Evolutionary conservation across 2,888 invertebrate genomes (phyloP), one percentile per base, ranked within the genome.

Genomic region (Argyresthia albistria): DNA sequence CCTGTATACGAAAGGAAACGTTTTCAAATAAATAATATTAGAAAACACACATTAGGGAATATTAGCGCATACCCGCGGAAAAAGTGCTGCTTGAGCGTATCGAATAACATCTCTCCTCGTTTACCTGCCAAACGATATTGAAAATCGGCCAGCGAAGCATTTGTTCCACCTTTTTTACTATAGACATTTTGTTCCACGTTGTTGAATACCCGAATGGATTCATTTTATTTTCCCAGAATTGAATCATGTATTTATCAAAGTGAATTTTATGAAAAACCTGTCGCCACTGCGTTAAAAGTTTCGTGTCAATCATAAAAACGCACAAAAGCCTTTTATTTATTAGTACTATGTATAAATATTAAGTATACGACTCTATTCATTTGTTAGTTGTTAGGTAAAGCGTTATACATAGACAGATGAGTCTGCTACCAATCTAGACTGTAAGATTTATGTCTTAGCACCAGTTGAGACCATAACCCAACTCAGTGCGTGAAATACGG

Each of bases 141-240:
- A 75, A 79, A 79, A 76, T 76, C 73, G 70, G 66, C 62, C 66
- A 66, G 64, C 59, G 37, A 53, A 63, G 71, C 70, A 73, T 70
- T 69, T 70, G 66, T 71, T 79, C 69, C 69, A 70, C 76, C 75
- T 76, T 74, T 76, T 71, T 77, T 76, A 73, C 77, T 78, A 77
- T 76, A 70, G 72, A 71, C 75, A 63, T 73, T 80, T 78, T 76
- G 73, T 80, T 80, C 72, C 77, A 67, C 74, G 70, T 76, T 79
- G 77, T 78, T 80, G 76, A 76, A 68, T 74, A 66, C 58, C 66
- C 63, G 65, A 70, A 71, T 73, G 65, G 69, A 73, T 69, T 75
- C 71, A 71, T 73, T 77, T 73, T 74, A 72, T 75, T 73, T 69
- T 67, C 62, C 56, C 62, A 59, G 65, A 72, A 73, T 70, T 76